Evolutionary conservation across 2,113 vertebrate genomes (phyloP).

Genomic region (Phrynocephalus versicolor): DNA sequence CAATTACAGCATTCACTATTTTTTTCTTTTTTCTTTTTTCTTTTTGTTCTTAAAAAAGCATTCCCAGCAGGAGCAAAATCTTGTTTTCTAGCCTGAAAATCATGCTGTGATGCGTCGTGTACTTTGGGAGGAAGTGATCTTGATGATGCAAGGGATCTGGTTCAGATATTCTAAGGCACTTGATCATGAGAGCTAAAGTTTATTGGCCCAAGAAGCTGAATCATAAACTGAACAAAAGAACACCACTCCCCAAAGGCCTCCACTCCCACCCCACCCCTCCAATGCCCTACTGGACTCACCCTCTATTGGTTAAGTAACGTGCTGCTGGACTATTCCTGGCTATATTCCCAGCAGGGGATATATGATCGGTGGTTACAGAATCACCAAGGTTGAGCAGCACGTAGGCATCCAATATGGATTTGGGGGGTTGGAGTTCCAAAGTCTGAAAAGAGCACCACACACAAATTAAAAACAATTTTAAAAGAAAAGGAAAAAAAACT

Average conservation of each 20-base stretch:
- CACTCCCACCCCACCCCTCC: no score
- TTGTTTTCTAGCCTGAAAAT: not conserved
- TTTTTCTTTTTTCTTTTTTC: no score
- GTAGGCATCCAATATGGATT: slow-evolving; percentile 84
- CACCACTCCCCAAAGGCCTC: not conserved
- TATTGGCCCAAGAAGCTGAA: not conserved
- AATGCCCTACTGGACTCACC: slow-evolving; percentile 74
- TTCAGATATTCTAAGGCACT: not conserved
- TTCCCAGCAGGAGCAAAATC: no score
- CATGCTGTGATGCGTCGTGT: not conserved
- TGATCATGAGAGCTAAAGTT: not conserved
- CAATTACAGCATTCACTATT: no score
- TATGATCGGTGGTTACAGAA: slow-evolving; percentile 97
- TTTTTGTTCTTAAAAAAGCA: no score
- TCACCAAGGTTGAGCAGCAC: slow-evolving; percentile 94
- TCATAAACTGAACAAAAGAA: not conserved
- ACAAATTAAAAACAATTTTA: not conserved
- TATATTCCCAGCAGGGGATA: slow-evolving; percentile 97
- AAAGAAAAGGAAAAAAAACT: no score
- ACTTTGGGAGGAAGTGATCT: not conserved
- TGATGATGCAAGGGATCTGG: not conserved
- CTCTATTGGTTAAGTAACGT: slow-evolving; percentile 85
- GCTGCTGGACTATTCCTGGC: slow-evolving; percentile 93
- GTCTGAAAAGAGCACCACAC: slow-evolving; percentile 76
- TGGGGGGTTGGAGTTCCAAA: slow-evolving; percentile 75